These are phyloP conservation scores for Macrosoma leucophasiata DNA, from an alignment of 2,888 invertebrate species.

Conservation along the genomic window DNA sequence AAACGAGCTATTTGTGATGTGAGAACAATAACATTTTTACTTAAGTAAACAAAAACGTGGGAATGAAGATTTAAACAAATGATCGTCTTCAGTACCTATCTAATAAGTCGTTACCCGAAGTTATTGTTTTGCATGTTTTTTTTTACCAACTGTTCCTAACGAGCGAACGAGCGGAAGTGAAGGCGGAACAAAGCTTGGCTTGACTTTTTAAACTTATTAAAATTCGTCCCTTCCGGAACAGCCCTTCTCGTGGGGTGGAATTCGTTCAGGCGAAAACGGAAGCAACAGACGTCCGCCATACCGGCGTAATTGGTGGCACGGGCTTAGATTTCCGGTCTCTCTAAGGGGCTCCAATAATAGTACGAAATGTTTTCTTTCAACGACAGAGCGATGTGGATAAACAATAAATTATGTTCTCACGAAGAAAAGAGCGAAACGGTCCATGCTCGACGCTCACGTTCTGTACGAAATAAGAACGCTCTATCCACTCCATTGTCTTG, in stretches of 20 bases:
- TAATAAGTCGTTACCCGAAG: too few species aligned
- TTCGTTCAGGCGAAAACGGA: constrained; percentile 63
- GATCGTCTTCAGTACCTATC: too few species aligned
- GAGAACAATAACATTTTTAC: too few species aligned
- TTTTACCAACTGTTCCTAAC: too few species aligned
- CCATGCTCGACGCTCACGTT: too few species aligned
- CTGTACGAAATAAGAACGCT: too few species aligned
- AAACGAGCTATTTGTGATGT: too few species aligned
- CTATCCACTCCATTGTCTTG: too few species aligned
- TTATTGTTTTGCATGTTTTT: too few species aligned
- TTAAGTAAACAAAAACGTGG: too few species aligned
- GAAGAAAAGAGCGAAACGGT: too few species aligned
- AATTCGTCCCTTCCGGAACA: constrained; percentile 67
- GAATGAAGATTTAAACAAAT: too few species aligned
- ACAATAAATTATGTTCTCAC: constrained; percentile 25
- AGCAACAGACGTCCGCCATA: constrained; percentile 67
- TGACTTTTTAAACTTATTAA: constrained; percentile 63
- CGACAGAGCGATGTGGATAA: constrained; percentile 7
- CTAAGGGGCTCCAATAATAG: constrained; percentile 35
- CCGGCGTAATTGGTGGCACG: constrained; percentile 67
- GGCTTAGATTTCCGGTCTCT: constrained; percentile 59
- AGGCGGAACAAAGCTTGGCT: constrained; percentile 51
- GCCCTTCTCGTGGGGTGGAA: constrained; percentile 58
- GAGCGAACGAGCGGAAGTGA: constrained; percentile 47
- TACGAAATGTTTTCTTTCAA: constrained; percentile 20